Base-by-base conservation (phyloP, 2,113 vertebrate species). In the Nyctibius bracteatus region DNA sequence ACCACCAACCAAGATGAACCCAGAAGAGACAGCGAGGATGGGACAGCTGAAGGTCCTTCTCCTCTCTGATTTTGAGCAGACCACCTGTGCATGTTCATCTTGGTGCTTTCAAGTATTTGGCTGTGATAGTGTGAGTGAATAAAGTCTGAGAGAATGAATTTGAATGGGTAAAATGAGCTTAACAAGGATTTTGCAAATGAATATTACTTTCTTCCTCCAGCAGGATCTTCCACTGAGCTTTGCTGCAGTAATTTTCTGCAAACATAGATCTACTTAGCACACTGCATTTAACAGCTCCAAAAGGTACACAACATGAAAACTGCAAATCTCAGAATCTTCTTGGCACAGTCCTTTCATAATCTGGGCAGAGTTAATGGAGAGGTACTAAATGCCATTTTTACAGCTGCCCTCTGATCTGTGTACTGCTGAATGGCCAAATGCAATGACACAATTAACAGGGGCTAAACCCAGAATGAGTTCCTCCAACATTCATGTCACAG, bases 401-500 rank as follows among this genome's bases (percentile, higher is more conserved):
- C 5, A 30, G 46, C 61, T 51, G 61, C 44, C 66, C 61, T 79
- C 70, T 43, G 31, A 28, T 39, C 44, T 24, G 35, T 0, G 7
- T 30, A 14, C 31, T 75, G 71, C 46, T 19, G 15, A 92, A 54
- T 7, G 20, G 31, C 62, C 30, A 12, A 80, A 72, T 20, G 30
- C 33, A n/a, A 12, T 3, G 14, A 31, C 19, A 35, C 1, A 2
- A 65, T 33, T 23, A 43, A 85, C 15, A 44, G 8, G 13, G 24
- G 10, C 37, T 70, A 35, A 16, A 57, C 75, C 73, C 30, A 72
- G 71, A 37, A 8, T 0, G 23, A 66, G 41, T 16, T 27, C 18
- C 9, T 49, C 49, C 41, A 88, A 27, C 0, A 0, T 31, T 33
- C 18, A 22, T 39, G 61, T 55, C 22, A 30, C 14, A 8, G 5